These are phyloP conservation scores for Bufotes viridis DNA, from an alignment of 2,797 vertebrate species.

Conservation along the genomic window DNA sequence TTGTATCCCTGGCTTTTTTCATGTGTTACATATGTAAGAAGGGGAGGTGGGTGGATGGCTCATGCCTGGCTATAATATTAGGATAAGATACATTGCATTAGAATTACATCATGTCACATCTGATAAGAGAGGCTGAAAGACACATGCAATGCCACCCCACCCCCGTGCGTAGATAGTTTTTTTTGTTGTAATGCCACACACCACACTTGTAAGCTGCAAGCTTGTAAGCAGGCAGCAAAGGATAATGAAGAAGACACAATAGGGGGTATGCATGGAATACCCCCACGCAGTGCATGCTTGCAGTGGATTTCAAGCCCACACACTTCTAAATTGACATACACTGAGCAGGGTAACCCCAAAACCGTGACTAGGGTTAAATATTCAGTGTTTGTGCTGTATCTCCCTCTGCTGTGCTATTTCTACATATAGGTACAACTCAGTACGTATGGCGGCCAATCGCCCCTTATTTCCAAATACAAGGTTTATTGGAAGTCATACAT, in stretches of 20 bases:
- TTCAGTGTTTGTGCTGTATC: background rate
- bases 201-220: slow-evolving; percentile 15
- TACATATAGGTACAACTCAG: background rate
- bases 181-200: slow-evolving; percentile 14
- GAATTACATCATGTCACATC: background rate
- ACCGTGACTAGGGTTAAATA: background rate
- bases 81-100: background rate
- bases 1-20: background rate
- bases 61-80: background rate
- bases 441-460: background rate
- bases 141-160: background rate
- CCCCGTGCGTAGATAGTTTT: background rate
- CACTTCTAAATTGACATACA: background rate
- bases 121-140: background rate
- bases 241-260: slow-evolving; percentile 5
- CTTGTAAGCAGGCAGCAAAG: background rate
- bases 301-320: background rate
- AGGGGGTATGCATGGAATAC: background rate
- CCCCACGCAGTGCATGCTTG: background rate
- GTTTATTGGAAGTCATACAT: background rate
- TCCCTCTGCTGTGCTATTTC: background rate
- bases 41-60: slow-evolving; percentile 29
- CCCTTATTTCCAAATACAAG: too few relatives aligned
- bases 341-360: background rate
- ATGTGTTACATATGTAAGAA: slow-evolving; percentile 48